Evolutionary conservation across 2,888 invertebrate species (phyloP), one percentile per base, ranked within the genome.

Genomic region (Bombyx huttoni): DNA sequence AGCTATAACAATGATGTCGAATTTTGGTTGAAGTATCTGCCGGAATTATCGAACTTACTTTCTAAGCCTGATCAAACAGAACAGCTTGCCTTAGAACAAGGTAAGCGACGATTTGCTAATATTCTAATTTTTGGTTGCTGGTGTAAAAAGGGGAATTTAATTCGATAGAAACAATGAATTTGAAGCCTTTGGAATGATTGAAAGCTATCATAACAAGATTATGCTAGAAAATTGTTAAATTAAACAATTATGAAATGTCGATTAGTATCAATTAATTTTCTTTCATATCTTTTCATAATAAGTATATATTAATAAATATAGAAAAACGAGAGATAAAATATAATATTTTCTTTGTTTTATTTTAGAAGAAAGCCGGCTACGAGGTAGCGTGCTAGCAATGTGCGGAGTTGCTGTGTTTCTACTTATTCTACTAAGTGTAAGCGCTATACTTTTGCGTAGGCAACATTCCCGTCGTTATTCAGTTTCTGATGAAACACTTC

Each of bases 321-420:
- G 24, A 24, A 24, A 24, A 24, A 24, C 3, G 1, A 24, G 1
- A 3, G 24, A 3, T 24, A 5, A 47, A 48, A 49, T 35, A 49
- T 52, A 13, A 46, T 49, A 34, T n/a, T 52, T 47, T 48, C 48
- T 49, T 53, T 49, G 46, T 52, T 56, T 56, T 52, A 53, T 70
- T 74, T 13, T 63, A 87, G 86, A 68, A 66, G 84, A 75, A 56
- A 67, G 60, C 54, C 87, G 91, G 51, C 84, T 91, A 55, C 84
- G 90, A 9, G 91, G 91, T 57, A 91, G 91, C 34, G 89, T 91
- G 63, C 90, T 91, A 62, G 91, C 91, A 1, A 82, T 92, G 73
- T 86, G 90, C 54, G 91, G 88, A 24, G 78, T 91, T 24, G 84
- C 90, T 35, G 69, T 86, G 46, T 80, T 88, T 33, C 73, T 91